A percentile compares a stretch with the other conserved stretches of the same genome.
Evolutionary conservation across 2,797 vertebrate species (phyloP).

Genomic region (Anniella stebbinsi): DNA sequence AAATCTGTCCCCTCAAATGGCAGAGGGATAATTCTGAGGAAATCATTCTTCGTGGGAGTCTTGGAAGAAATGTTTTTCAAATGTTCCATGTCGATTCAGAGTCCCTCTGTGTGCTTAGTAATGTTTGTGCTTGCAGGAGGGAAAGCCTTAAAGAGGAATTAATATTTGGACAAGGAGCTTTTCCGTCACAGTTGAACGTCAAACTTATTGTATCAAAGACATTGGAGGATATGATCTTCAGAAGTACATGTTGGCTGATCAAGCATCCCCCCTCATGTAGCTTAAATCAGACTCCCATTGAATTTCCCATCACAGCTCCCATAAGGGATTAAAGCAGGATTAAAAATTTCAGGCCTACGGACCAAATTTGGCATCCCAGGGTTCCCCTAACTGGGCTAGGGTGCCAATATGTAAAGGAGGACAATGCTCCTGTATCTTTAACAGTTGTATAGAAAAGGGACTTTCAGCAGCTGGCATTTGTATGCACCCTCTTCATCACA

Average conservation of each 20-base stretch:
- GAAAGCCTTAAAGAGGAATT: not conserved
- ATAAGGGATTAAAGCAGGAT: not conserved
- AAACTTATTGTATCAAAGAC: not conserved
- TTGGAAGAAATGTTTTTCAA: conserved; percentile 2
- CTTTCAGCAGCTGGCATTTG: too few species aligned
- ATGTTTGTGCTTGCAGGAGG: conserved; percentile 5
- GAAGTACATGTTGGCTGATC: not conserved
- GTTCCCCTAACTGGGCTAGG: too few species aligned
- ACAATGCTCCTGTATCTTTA: too few species aligned
- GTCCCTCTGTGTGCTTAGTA: conserved; percentile 7
- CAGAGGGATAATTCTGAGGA: conserved; percentile 3
- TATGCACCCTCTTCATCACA: too few species aligned
- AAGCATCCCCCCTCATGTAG: too few species aligned
- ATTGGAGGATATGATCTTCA: not conserved
- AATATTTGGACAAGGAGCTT: not conserved
- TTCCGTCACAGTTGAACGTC: not conserved
- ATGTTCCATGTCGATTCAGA: not conserved
- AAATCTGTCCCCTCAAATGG: not conserved
- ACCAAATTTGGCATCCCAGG: too few species aligned
- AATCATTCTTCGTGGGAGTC: not conserved
- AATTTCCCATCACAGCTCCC: not conserved
- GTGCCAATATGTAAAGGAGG: too few species aligned
- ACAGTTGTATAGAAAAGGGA: too few species aligned
- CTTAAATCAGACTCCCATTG: not conserved
- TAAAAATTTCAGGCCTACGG: too few species aligned